A percentile compares a stretch with the other conserved stretches of the same genome.
These are phyloP conservation scores for Scyliorhinus canicula DNA, from an alignment of 2,797 vertebrate species.

Conservation along the genomic window DNA sequence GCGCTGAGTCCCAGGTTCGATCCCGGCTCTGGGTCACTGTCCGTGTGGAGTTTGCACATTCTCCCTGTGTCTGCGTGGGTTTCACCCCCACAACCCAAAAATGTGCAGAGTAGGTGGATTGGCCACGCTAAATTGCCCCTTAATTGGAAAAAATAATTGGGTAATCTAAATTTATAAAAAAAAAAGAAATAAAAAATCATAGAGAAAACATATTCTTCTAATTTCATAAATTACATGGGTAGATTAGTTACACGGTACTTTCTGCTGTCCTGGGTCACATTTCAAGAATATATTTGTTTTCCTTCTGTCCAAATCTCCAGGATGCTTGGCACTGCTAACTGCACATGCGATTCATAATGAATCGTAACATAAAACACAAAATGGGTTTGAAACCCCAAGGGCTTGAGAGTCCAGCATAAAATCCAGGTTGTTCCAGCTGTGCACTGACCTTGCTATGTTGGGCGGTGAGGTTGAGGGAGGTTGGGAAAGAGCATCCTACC, in stretches of 20 bases:
- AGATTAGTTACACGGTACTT: background rate
- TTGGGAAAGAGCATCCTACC: no score
- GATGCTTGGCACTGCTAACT: background rate
- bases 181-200: no score
- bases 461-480: no score
- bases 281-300: background rate
- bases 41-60: no score
- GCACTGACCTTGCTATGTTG: background rate
- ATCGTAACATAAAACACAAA: background rate
- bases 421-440: background rate
- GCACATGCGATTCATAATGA: background rate
- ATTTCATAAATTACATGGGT: background rate
- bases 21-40: no score
- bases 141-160: no score
- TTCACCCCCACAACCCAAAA: no score
- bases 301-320: background rate
- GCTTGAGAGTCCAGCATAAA: background rate
- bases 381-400: background rate
- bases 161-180: no score
- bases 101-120: no score
- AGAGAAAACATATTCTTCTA: background rate
- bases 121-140: no score
- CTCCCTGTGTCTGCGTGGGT: no score
- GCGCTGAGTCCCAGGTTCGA: no score
- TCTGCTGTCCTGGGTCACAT: background rate